Percentiles rank a stretch among this genome's conserved stretches.
Evolutionary conservation across 2,888 invertebrate species (phyloP).

Genomic region (Volucella zonaria): DNA sequence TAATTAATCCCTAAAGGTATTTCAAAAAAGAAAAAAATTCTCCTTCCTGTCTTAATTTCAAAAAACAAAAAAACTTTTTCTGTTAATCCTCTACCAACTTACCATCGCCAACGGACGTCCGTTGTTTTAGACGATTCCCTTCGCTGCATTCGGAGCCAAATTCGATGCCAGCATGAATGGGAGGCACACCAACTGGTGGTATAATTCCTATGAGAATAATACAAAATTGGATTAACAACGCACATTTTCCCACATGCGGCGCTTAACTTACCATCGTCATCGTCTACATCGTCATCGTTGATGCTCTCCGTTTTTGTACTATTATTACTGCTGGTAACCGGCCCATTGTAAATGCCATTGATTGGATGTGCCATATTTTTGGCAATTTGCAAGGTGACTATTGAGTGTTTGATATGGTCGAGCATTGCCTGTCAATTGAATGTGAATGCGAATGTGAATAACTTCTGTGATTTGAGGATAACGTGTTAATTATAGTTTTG

Average conservation of each 20-base stretch:
- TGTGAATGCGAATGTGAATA: slow-evolving; percentile 22
- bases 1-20: neutral
- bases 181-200: slow-evolving; percentile 66
- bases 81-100: slow-evolving; percentile 59
- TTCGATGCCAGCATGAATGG: slow-evolving; percentile 85
- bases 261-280: slow-evolving; percentile 63
- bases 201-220: slow-evolving; percentile 67
- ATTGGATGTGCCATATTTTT: slow-evolving; percentile 97
- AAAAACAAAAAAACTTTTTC: neutral
- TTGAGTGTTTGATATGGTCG: slow-evolving; percentile 98
- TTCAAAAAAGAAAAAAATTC: neutral
- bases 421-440: slow-evolving; percentile 90
- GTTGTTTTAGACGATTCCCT: slow-evolving; percentile 79
- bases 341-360: slow-evolving; percentile 92
- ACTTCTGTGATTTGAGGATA: neutral
- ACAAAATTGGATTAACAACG: slow-evolving; percentile 53
- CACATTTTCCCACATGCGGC: slow-evolving; percentile 11
- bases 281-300: slow-evolving; percentile 73
- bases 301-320: slow-evolving; percentile 72
- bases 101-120: slow-evolving; percentile 75
- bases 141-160: slow-evolving; percentile 86
- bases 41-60: neutral
- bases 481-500: neutral
- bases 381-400: slow-evolving; percentile 98
- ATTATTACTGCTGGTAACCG: slow-evolving; percentile 78